Base-by-base conservation (phyloP, 2,888 invertebrate species). In the Dorcus hopei region DNA sequence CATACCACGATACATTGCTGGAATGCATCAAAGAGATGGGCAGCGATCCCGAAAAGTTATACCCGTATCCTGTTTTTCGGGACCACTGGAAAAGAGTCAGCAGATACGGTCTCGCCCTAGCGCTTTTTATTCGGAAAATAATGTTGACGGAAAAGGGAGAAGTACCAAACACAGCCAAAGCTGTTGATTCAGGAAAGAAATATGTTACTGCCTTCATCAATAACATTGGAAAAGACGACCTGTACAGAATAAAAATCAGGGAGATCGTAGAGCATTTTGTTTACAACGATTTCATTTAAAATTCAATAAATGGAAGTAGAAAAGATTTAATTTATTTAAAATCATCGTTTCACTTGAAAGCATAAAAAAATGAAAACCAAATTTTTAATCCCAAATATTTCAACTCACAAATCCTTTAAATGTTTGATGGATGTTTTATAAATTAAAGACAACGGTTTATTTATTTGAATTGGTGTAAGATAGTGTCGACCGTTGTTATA, bases 1-100 rank as follows among this genome's bases (percentile, higher is more conserved):
- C 63, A 9, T 77, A 77, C 57, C 64, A 76, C 56, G 57, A 68
- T 26, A 65, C 65, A 0, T 59, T 75, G n/a, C 65, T 67, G 2
- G 54, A 57, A 1, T 61, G 53, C 52, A 57, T 75, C 3, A 38
- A 33, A 45, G 58, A 66, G 52, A 66, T 70, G 11, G 71, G 69
- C 23, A 68, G 69, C 23, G 68, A 73, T 63, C 65, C 72, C 0
- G 56, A 66, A 5, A 59, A 63, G 9, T 45, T 73, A 6, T 74
- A 71, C 60, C 69, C 76, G 0, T 70, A 61, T 38, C 62, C 67
- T 6, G 56, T 54, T 19, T 58, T 76, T 9, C 39, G 58, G 52
- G 59, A 57, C 1, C 62, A 67, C 16, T 70, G 69, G 69, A 64
- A 54, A 19, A 61, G 42, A 16, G 66, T 61, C 50, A 53, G 60